These are phyloP conservation scores for Liodrosophila aerea DNA, from an alignment of 2,888 invertebrate genomes.

Conservation along the genomic window DNA sequence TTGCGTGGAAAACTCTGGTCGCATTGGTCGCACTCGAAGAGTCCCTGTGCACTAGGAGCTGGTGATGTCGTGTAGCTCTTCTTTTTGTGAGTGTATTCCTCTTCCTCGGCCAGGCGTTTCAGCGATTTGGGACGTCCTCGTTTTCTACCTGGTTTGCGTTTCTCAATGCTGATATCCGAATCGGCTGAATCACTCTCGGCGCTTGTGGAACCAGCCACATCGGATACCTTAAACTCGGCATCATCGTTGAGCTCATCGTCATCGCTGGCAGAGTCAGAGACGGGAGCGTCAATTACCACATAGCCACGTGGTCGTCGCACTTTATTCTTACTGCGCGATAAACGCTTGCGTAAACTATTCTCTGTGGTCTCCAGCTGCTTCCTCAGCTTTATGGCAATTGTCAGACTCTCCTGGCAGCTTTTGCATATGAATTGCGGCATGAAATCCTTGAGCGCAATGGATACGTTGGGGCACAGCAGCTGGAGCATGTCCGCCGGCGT, in stretches of 20 bases:
- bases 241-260: constrained; percentile 78
- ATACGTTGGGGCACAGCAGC: constrained; percentile 81
- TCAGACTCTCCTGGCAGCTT: constrained; percentile 80
- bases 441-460: constrained; percentile 81
- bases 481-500: constrained; percentile 82
- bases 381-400: constrained; percentile 81
- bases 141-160: constrained; percentile 60
- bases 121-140: constrained; percentile 53
- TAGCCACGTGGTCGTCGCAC: constrained; percentile 79
- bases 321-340: constrained; percentile 82
- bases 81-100: constrained; percentile 41
- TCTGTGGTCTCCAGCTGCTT: constrained; percentile 81
- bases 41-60: constrained; percentile 34
- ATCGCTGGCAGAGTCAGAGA: constrained; percentile 77
- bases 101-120: constrained; percentile 48
- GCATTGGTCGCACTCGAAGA: constrained; percentile 80
- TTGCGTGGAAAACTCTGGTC: constrained; percentile 83
- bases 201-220: constrained; percentile 74
- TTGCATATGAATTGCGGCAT: constrained; percentile 82
- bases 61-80: constrained; percentile 32
- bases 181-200: constrained; percentile 77
- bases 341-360: constrained; percentile 79
- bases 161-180: constrained; percentile 74
- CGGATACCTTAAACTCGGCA: constrained; percentile 81
- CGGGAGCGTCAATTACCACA: constrained; percentile 81